Evolutionary conservation across 2,888 invertebrate species (phyloP), one percentile per base, ranked within the genome.

Genomic region (Hemithea aestivaria): DNA sequence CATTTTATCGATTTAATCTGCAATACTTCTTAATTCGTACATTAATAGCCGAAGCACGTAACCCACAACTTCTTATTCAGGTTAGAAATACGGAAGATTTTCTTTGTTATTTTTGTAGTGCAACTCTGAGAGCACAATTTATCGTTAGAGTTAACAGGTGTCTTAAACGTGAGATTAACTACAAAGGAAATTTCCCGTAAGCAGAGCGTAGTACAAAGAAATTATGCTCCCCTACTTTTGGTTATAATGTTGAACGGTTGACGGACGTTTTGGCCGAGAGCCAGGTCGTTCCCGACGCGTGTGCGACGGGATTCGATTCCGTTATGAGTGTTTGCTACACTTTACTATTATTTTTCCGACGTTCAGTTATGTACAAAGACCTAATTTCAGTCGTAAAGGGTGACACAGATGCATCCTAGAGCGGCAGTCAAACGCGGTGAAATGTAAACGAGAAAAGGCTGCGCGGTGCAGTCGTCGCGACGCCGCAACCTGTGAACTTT

Each of bases 251-350:
- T 61, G 65, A 62, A 53, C 53, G 53, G 52, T 58, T 63, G 66
- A 66, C 54, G 55, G 58, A 54, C 55, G 38, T 53, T 50, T 54
- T 67, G 67, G 67, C 65, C 23, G 11, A 35, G 28, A 28, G 59
- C 67, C 67, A 67, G 41, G 46, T 53, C 43, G 58, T 56, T 58
- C 45, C 54, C 44, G 51, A 53, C 65, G 62, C 61, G 53, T 58
- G 59, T 49, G 52, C 51, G 51, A 48, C 54, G 38, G 51, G 51
- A 58, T 57, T 64, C 56, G 51, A 59, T 64, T 61, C 51, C 41
- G 40, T 47, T 50, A 50, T 54, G 42, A 37, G 33, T 54, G 38
- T 53, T 58, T 53, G 40, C 53, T 51, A 50, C 51, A 35, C 53
- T 50, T 49, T 52, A 53, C 40, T 45, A 36, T n/a, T 48, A 48